Evolutionary conservation across 2,888 invertebrate species (phyloP), one percentile per base, ranked within the genome.

Genomic region (Lithophane ornitopus): DNA sequence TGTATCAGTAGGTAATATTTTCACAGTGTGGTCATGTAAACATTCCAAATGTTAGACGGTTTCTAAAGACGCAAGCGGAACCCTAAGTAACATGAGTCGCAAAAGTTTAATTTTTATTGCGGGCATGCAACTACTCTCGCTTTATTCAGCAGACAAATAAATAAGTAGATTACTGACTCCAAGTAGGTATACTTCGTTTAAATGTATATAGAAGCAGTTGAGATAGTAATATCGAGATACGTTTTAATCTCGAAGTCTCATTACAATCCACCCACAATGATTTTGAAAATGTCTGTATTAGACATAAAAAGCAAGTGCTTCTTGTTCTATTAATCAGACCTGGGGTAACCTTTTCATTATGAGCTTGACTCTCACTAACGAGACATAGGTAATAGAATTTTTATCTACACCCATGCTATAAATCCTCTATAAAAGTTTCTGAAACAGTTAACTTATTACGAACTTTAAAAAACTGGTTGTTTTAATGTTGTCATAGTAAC

Each of bases 31-130:
- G 52, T 28, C n/a, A 9, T 28, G 22, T 49, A 12, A 49, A 39
- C 12, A 2, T 8, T 3, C 3, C 7, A 1, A 19, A 26, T 34
- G 19, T 39, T 7, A 9, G n/a, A 19, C 2, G 44, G 46, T 81
- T 81, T 68, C 9, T 16, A n/a, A 28, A 58, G 12, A 65, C 41
- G 16, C 46, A 41, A 62, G 6, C 65, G 82, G 74, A 72, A 80
- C 75, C 70, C 65, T 56, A 69, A 65, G 56, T 12, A 85, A 76
- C 70, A 82, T 78, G 82, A 85, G 84, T 81, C 73, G 71, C 82
- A 81, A 84, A 88, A 85, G 72, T 89, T 88, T 81, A 78, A 77
- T 87, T 88, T 89, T 85, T 84, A 85, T 85, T 80, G 87, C 82
- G 54, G 68, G n/a, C 75, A 74, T 79, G 81, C 78, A 76, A 84